These are phyloP conservation scores for Acinonyx jubatus DNA, from an alignment of 2,113 vertebrate genomes.

Conservation along the genomic window DNA sequence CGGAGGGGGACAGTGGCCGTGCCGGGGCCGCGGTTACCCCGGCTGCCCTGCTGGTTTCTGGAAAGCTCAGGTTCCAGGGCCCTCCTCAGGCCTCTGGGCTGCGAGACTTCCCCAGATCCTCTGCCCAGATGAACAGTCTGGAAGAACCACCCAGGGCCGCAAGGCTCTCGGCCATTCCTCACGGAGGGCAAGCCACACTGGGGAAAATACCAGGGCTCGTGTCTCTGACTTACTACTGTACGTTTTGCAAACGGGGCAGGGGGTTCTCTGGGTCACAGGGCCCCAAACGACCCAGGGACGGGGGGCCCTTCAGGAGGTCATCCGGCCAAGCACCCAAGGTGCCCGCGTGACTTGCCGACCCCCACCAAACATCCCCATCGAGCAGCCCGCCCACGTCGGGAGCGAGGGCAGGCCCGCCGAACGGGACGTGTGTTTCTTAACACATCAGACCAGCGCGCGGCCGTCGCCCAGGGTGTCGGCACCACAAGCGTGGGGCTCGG, in stretches of 20 bases:
- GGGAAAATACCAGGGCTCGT: not conserved
- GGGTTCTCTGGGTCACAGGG: not conserved
- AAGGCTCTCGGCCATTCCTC: not conserved
- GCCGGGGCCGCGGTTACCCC: not conserved
- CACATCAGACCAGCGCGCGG: rapidly evolving
- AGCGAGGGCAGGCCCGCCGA: not conserved
- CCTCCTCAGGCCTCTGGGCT: not conserved
- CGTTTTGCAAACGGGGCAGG: not conserved
- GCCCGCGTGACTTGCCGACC: not conserved
- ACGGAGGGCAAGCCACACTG: not conserved
- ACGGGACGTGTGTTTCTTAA: rapidly evolving
- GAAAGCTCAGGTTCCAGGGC: not conserved
- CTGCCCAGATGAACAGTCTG: not conserved
- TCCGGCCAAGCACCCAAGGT: not conserved
- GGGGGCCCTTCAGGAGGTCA: not conserved
- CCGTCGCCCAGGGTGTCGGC: rapidly evolving
- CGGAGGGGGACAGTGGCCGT: rapidly evolving
- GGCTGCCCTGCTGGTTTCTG: not conserved
- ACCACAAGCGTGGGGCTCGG: no score
- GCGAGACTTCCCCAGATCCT: not conserved
- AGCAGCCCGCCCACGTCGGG: not conserved
- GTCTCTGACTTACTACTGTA: not conserved
- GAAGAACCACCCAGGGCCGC: not conserved
- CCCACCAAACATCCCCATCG: rapidly evolving
- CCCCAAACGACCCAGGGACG: not conserved